These are phyloP conservation scores for Philopotamus ludificatus DNA, from an alignment of 1,140 invertebrate genomes.

Conservation along the genomic window DNA sequence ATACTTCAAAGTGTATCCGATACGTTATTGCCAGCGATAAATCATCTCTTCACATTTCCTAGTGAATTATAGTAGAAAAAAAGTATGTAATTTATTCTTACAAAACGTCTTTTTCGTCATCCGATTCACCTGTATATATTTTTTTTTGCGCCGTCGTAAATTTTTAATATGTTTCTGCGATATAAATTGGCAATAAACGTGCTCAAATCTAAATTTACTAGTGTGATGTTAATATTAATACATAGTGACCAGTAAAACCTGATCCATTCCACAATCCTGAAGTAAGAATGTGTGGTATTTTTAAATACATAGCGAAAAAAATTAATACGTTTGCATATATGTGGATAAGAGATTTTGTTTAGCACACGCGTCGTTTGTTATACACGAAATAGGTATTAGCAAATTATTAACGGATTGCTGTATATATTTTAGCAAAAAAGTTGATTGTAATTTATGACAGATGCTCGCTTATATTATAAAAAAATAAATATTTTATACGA, in stretches of 20 bases:
- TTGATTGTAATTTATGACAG: not conserved
- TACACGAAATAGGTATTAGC: not conserved
- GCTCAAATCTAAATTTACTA: not conserved
- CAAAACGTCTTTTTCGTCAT: not conserved
- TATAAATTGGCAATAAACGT: conserved; percentile 3
- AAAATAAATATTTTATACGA: not conserved
- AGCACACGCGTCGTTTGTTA: not conserved
- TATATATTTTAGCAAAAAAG: not conserved
- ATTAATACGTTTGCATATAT: not conserved
- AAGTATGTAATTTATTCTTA: no score
- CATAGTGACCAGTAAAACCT: not conserved
- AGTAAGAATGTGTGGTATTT: no score
- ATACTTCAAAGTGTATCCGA: not conserved
- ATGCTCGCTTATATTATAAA: not conserved
- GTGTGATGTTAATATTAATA: conserved; percentile 2
- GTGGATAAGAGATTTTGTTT: not conserved
- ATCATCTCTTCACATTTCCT: not conserved
- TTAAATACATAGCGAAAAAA: not conserved
- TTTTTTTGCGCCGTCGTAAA: not conserved
- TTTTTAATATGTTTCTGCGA: not conserved
- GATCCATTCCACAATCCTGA: no score
- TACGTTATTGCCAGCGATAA: not conserved
- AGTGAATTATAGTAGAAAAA: no score
- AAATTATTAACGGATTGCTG: not conserved
- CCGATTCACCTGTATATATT: not conserved